A percentile compares a stretch with the other conserved stretches of the same genome.
Conservation (phyloP, 2,797 vertebrate genomes). For the Betta splendens region DNA sequence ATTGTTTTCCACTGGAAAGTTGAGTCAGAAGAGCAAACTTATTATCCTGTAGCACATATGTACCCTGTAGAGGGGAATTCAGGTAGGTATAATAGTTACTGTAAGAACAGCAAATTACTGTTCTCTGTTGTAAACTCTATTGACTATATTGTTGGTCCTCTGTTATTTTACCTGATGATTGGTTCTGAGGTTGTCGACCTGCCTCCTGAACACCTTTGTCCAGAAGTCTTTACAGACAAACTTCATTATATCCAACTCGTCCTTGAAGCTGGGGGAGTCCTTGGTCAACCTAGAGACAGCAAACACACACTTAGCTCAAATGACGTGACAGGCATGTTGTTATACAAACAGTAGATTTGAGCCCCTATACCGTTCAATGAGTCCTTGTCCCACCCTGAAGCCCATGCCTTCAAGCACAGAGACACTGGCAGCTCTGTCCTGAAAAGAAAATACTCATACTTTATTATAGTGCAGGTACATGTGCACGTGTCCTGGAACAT, state of each 20-base stretch:
- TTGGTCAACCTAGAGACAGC: constrained; percentile 80
- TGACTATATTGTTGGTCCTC: background rate
- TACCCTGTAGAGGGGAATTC: constrained; percentile 77
- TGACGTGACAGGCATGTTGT: background rate
- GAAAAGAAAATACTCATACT: constrained; percentile 17
- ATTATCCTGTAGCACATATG: constrained; percentile 89
- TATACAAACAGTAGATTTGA: background rate
- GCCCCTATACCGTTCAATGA: constrained; percentile 84
- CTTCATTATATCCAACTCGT: constrained; percentile 88
- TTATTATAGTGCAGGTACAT: background rate
- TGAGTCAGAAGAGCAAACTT: constrained; percentile 83
- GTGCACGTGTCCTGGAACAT: background rate
- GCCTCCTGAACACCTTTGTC: constrained; percentile 86
- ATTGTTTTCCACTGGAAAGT: constrained; percentile 86
- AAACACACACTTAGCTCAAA: constrained; percentile 4
- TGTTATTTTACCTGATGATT: constrained; percentile 85
- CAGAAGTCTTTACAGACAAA: constrained; percentile 92
- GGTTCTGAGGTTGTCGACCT: constrained; percentile 88
- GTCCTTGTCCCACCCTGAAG: constrained; percentile 89
- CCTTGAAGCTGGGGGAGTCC: constrained; percentile 86
- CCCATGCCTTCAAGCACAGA: constrained; percentile 85
- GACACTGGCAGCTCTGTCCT: constrained; percentile 82
- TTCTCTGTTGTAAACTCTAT: too few species aligned
- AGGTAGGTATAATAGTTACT: background rate
- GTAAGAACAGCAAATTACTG: background rate